Percentiles rank a stretch among this genome's conserved stretches.
Evolutionary conservation across 1,140 invertebrate genomes (phyloP).

Genomic region (Augochlora pura): DNA sequence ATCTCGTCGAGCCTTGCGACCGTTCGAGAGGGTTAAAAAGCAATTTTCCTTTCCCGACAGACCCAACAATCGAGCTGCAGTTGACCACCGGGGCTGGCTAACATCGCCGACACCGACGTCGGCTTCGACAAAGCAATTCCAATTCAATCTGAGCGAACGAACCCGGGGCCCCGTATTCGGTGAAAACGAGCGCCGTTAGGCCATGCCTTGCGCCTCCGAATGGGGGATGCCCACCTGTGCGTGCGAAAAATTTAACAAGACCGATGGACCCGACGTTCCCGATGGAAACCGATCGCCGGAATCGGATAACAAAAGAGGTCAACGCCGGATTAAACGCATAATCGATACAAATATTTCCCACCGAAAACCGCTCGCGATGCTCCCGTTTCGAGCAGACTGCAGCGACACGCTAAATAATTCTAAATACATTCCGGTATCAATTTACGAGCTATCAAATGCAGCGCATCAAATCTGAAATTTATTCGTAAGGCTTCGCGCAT

Average conservation of each 20-base stretch:
- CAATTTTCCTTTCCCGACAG: slow-evolving; percentile 67
- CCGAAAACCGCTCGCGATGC: too few relatives aligned
- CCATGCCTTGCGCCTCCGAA: slow-evolving; percentile 6
- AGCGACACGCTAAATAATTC: too few relatives aligned
- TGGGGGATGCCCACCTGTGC: slow-evolving; percentile 40
- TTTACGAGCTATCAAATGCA: too few relatives aligned
- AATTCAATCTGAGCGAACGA: slow-evolving; percentile 60
- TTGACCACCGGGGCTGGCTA: slow-evolving; percentile 22
- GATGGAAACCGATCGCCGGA: too few relatives aligned
- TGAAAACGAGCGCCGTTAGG: slow-evolving; percentile 22
- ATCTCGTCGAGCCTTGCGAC: slow-evolving; percentile 41
- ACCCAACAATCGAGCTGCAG: slow-evolving; percentile 42
- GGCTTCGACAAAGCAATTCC: slow-evolving; percentile 60
- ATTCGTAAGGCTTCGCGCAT: too few relatives aligned
- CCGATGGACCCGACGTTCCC: not conserved
- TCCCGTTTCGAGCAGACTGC: too few relatives aligned
- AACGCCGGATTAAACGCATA: too few relatives aligned
- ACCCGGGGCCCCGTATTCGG: not conserved
- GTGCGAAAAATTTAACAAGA: slow-evolving; percentile 62
- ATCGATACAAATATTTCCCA: not conserved
- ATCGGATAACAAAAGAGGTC: not conserved
- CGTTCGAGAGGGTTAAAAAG: slow-evolving; percentile 67
- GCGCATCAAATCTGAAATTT: too few relatives aligned
- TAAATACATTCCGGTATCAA: too few relatives aligned
- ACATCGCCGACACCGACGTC: slow-evolving; percentile 5